phyloP scores from a whole-genome alignment of 2,113 vertebrate genomes.

The Pygathrix nemaeus region DNA sequence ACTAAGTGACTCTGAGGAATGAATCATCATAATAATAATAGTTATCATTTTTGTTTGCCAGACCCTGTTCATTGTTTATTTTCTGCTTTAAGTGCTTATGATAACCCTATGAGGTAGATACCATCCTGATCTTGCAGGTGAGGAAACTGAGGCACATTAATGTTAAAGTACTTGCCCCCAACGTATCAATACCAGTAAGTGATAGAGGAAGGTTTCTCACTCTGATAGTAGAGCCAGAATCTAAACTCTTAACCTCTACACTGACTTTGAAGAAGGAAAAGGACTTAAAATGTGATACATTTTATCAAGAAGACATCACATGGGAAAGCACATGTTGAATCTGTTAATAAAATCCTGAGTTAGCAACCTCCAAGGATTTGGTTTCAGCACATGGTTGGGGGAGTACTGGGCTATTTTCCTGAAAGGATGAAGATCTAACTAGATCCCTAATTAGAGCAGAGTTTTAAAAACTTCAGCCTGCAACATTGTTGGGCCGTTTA shows the following conservation, averaged over 20 bases:
- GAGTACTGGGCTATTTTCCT: neutral
- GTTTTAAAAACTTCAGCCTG: neutral
- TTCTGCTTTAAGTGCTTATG: neutral
- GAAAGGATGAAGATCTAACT: neutral
- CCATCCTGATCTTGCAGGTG: neutral
- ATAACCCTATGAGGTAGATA: neutral
- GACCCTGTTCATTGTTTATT: neutral
- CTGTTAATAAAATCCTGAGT: neutral
- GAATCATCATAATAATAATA: neutral
- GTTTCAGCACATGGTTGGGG: neutral
- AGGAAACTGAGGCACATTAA: neutral
- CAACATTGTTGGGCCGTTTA: neutral
- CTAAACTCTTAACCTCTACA: neutral
- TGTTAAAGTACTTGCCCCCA: neutral
- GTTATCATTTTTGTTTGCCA: neutral
- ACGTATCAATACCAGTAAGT: neutral
- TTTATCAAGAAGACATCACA: neutral
- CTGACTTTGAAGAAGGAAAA: neutral
- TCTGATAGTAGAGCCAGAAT: neutral
- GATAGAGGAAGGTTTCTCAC: neutral
- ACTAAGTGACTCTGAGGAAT: neutral
- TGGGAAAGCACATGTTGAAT: neutral
- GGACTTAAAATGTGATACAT: neutral
- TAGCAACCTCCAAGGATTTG: neutral
- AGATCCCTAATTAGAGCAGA: neutral